Percentiles rank a stretch among this genome's conserved stretches.
These are phyloP conservation scores for Nesogale talazaci DNA, from an alignment of 2,113 vertebrate species.

Conservation along the genomic window DNA sequence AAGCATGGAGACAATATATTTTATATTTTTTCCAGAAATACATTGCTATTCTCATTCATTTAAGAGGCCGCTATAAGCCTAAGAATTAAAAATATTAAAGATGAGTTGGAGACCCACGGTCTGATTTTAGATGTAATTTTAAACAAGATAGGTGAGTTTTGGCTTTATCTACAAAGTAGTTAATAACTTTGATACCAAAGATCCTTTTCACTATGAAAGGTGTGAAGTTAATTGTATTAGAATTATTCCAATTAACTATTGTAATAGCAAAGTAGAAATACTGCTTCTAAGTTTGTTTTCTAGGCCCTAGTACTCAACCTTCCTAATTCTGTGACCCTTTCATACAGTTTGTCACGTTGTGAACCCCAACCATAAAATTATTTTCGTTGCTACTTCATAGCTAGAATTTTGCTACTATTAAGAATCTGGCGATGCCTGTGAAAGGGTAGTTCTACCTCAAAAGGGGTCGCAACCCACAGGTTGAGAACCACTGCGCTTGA, in stretches of 20 bases:
- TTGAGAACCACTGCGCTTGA: too few relatives aligned
- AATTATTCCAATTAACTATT: background rate
- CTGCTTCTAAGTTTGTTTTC: background rate
- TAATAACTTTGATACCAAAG: background rate
- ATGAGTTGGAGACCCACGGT: background rate
- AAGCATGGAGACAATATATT: background rate
- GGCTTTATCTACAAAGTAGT: background rate
- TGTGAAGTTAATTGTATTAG: background rate
- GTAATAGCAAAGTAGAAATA: background rate
- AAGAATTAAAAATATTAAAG: background rate
- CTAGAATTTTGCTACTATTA: too few relatives aligned
- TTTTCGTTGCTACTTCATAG: too few relatives aligned
- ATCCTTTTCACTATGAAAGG: background rate
- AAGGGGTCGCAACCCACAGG: too few relatives aligned
- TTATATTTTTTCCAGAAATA: background rate
- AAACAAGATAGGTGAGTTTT: background rate
- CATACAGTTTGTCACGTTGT: too few relatives aligned
- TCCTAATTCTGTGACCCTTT: too few relatives aligned
- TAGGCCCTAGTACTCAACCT: too few relatives aligned
- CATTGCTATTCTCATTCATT: background rate
- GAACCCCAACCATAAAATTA: too few relatives aligned
- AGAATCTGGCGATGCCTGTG: too few relatives aligned
- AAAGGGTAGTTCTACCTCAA: too few relatives aligned
- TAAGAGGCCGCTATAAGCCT: background rate
- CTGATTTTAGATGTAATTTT: background rate